Evolutionary conservation across 1,140 invertebrate genomes (phyloP).

Genomic region (Trichogramma pretiosum): DNA sequence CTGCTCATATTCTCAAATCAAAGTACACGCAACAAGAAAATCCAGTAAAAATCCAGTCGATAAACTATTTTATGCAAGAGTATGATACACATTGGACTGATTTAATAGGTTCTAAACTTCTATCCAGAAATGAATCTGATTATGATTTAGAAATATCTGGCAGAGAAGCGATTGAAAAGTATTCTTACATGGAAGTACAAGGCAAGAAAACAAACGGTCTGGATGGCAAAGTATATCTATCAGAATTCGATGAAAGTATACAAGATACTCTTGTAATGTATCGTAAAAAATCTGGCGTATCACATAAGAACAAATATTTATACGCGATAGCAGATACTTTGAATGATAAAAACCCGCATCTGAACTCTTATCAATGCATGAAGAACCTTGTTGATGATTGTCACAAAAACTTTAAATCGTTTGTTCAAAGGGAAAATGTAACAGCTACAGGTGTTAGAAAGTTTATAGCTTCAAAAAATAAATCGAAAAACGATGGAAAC

Average conservation of each 20-base stretch:
- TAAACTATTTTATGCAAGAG: background rate
- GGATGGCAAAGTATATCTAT: background rate
- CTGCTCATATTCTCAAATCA: background rate
- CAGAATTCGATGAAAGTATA: background rate
- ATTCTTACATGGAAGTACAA: background rate
- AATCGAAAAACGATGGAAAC: background rate
- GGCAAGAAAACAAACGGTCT: background rate
- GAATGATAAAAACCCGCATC: background rate
- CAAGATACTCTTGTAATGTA: background rate
- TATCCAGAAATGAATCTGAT: too few species aligned
- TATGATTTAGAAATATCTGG: too few species aligned
- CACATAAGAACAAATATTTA: background rate
- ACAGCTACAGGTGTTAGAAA: slow-evolving; percentile 1
- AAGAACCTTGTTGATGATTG: background rate
- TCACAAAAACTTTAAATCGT: background rate
- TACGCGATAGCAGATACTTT: background rate
- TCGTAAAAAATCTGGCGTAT: background rate
- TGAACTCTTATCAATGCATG: background rate
- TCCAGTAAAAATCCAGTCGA: background rate
- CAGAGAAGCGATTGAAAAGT: background rate
- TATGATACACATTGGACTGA: background rate
- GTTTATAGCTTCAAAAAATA: background rate
- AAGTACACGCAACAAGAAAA: background rate
- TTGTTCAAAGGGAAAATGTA: background rate
- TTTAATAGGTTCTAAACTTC: background rate